phyloP scores from a whole-genome alignment of 2,113 vertebrate genomes.

The Orcinus orca region DNA sequence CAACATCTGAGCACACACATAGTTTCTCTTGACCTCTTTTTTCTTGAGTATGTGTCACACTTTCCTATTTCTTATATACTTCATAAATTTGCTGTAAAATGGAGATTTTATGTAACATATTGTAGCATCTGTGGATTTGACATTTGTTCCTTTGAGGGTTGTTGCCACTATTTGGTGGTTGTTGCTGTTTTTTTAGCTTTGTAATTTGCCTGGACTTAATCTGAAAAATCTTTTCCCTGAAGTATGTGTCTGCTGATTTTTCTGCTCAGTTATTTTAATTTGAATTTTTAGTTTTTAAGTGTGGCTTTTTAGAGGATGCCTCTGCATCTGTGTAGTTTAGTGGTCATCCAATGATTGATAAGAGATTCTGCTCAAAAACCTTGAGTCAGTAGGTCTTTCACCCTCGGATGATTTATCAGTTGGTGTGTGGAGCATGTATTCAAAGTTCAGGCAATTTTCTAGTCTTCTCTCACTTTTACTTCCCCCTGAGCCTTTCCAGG shows the following conservation, averaged over 20 bases:
- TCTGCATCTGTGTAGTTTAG: neutral
- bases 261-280: neutral
- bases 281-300: neutral
- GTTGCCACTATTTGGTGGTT: neutral
- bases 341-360: neutral
- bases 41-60: neutral
- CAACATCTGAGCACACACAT: neutral
- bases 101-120: neutral
- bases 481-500: neutral
- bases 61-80: neutral
- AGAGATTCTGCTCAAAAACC: neutral
- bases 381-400: neutral
- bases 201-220: neutral
- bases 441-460: neutral
- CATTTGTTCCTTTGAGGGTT: neutral
- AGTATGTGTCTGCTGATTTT: neutral
- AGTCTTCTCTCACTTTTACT: neutral
- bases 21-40: neutral
- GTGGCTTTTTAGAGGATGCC: neutral
- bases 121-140: neutral
- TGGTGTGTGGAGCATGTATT: neutral
- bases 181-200: neutral
- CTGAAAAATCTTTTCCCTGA: neutral
- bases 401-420: neutral
- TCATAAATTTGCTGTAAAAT: neutral